These are phyloP conservation scores for Trissolcus basalis DNA, from an alignment of 1,140 invertebrate species.

Conservation along the genomic window DNA sequence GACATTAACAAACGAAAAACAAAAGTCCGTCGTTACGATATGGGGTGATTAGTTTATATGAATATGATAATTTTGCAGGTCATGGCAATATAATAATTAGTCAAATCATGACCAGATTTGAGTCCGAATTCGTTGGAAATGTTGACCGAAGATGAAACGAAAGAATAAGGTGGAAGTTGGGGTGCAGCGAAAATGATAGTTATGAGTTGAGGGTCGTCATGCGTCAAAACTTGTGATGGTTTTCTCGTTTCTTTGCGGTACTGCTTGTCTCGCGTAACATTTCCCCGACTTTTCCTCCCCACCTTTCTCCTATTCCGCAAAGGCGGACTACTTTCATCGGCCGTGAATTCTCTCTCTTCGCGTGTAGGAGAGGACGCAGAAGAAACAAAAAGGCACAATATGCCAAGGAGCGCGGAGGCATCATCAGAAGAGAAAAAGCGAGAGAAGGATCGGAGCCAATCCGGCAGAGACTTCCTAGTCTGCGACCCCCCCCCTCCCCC, in stretches of 20 bases:
- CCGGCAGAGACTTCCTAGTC: slow-evolving; percentile 33
- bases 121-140: neutral
- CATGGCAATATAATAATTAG: slow-evolving; percentile 28
- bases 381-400: slow-evolving; percentile 29
- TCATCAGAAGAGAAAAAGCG: slow-evolving; percentile 13
- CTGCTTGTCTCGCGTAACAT: slow-evolving; percentile 37
- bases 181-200: neutral
- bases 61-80: slow-evolving; percentile 6
- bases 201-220: slow-evolving; percentile 6
- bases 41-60: too few species aligned
- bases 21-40: too few species aligned
- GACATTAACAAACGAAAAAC: too few species aligned
- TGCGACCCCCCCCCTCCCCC: slow-evolving; percentile 42
- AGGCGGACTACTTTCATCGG: slow-evolving; percentile 54
- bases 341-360: slow-evolving; percentile 34
- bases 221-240: slow-evolving; percentile 33
- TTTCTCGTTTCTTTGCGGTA: slow-evolving; percentile 24
- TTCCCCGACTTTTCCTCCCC: slow-evolving; percentile 55
- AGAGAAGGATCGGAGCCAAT: slow-evolving; percentile 45
- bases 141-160: neutral
- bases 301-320: slow-evolving; percentile 34
- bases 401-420: slow-evolving; percentile 5
- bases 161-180: neutral
- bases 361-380: slow-evolving; percentile 11
- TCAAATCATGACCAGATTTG: slow-evolving; percentile 32